Evolutionary conservation across 2,888 invertebrate genomes (phyloP).

Genomic region (Artemia sinica): DNA sequence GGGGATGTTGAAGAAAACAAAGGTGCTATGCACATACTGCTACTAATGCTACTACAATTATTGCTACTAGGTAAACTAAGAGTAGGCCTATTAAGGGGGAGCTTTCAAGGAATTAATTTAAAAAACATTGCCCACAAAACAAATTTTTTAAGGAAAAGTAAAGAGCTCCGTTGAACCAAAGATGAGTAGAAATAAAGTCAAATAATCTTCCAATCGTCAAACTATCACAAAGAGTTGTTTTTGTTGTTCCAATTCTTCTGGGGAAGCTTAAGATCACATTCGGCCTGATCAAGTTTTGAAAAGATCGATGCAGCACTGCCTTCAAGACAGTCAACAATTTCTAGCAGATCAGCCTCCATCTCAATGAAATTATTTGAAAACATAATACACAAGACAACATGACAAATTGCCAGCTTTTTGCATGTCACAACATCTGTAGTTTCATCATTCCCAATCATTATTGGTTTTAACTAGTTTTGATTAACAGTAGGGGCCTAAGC

Average conservation of each 20-base stretch:
- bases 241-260: neutral
- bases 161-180: too few species aligned
- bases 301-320: conserved; percentile 9
- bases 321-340: conserved; percentile 14
- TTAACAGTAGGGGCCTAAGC: neutral
- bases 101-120: too few species aligned
- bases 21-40: too few species aligned
- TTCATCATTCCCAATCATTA: conserved; percentile 3
- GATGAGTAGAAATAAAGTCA: too few species aligned
- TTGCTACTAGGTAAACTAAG: too few species aligned
- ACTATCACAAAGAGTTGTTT: too few species aligned
- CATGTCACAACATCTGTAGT: conserved; percentile 5
- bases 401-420: conserved; percentile 11
- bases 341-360: conserved; percentile 4
- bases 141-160: too few species aligned
- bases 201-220: too few species aligned
- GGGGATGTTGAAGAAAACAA: too few species aligned
- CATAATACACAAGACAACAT: neutral
- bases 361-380: neutral
- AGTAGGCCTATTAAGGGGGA: too few species aligned
- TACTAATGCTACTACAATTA: too few species aligned
- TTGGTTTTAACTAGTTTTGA: neutral
- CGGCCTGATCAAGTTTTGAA: neutral
- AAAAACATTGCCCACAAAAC: too few species aligned
- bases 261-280: neutral